Base-by-base conservation (phyloP, 2,113 vertebrate genomes). In the Daubentonia madagascariensis region DNA sequence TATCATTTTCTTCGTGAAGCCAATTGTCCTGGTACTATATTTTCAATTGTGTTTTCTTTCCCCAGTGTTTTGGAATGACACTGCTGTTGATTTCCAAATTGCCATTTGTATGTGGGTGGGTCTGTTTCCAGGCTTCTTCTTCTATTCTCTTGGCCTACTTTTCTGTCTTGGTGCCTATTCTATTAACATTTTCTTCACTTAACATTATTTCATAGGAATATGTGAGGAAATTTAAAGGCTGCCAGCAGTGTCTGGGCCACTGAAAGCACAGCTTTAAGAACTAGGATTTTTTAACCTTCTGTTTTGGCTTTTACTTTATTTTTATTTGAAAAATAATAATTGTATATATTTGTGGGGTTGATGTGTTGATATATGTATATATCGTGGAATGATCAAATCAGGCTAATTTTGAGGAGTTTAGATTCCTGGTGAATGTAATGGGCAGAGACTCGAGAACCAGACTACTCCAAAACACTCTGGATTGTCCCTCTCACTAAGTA, bases 41-140 rank as follows among this genome's bases (percentile, higher is more conserved):
- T 93, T 93, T 78, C 78, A 87, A 32, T 22, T 37, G 52, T n/a
- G n/a, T 52, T 97, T 87, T 91, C 61, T 93, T 91, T 93, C 50
- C 75, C 14, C 32, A 72, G 85, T 52, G 81, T 35, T 78, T 91
- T 61, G 14, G 78, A 72, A 95, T 7, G 18, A 18, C 40, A 50
- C 12, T 4, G 6, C 30, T 61, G 28, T n/a, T 25, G 54, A 76
- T 54, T 28, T 79, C 54, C 61, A 84, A 50, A 17, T 52, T 79
- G 35, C 40, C 45, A 45, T 25, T 79, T 78, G 45, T 14, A 12
- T 35, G 25, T 11, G 52, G n/a, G 32, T 40, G 37, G 23, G 13
- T 67, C 67, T 72, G 61, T 52, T 87, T 91, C 54, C 8, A 83
- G 85, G 13, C 17, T 87, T 90, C 54, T 85, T 48, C 5, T 59